Percentiles rank a stretch among this genome's conserved stretches.
Conservation (phyloP, 2,113 vertebrate species). For the Panthera uncia region DNA sequence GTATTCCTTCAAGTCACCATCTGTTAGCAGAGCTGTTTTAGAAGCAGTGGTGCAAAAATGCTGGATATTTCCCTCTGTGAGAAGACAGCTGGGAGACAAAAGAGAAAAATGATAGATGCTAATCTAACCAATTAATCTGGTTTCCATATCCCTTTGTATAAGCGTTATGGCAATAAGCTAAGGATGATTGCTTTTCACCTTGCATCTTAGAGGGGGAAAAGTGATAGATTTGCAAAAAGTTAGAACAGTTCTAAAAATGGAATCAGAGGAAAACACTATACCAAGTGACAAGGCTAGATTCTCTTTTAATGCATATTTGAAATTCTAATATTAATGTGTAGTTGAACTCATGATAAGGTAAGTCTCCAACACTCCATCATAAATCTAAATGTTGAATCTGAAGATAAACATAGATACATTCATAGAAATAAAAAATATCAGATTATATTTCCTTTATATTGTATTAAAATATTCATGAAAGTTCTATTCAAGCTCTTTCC, state of each 20-base stretch:
- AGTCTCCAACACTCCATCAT: neutral
- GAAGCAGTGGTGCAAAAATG: constrained; percentile 38
- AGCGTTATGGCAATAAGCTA: constrained; percentile 55
- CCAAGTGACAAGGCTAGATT: neutral
- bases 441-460: neutral
- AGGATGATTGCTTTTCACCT: constrained; percentile 66
- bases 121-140: constrained; percentile 59
- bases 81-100: constrained; percentile 63
- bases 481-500: neutral
- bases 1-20: constrained; percentile 60
- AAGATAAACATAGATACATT: constrained; percentile 7
- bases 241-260: constrained; percentile 16
- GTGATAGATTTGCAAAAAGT: neutral
- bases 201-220: neutral
- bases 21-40: constrained; percentile 54
- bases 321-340: constrained; percentile 29
- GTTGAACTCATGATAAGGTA: neutral
- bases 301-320: neutral
- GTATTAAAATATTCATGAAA: constrained; percentile 13
- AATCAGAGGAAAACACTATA: neutral
- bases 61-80: constrained; percentile 35
- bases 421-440: constrained; percentile 4
- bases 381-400: constrained; percentile 19
- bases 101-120: constrained; percentile 48
- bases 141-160: constrained; percentile 32